Evolutionary conservation across 2,888 invertebrate species (phyloP).

Genomic region (Carterocephalus palaemon): DNA sequence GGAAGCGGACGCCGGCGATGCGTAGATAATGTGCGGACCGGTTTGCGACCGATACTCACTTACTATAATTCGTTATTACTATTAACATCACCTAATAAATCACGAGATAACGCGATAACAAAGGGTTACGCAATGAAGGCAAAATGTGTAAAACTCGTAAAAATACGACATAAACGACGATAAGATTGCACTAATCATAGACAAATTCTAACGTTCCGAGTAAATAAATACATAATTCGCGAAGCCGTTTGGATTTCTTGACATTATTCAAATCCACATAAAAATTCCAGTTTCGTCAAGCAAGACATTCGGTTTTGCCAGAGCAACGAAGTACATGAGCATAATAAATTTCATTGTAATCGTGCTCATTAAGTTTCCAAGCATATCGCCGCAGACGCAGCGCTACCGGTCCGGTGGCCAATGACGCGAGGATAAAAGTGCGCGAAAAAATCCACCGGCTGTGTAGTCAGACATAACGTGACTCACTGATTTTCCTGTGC

Average conservation of each 20-base stretch:
- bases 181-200: too few relatives aligned
- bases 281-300: conserved; percentile 26
- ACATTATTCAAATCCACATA: conserved; percentile 2
- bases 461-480: conserved; percentile 41
- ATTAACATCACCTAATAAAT: conserved; percentile 18
- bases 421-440: conserved; percentile 66
- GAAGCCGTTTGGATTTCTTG: too few relatives aligned
- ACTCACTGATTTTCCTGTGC: conserved; percentile 59
- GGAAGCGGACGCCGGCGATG: conserved; percentile 55
- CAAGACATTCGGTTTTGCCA: conserved; percentile 32
- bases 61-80: conserved; percentile 8
- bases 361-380: conserved; percentile 37
- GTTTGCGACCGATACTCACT: conserved; percentile 36
- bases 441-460: conserved; percentile 61
- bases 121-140: conserved; percentile 12
- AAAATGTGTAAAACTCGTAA: conserved; percentile 17
- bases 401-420: conserved; percentile 39
- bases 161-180: conserved; percentile 14
- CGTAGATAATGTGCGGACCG: conserved; percentile 63
- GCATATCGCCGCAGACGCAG: conserved; percentile 29
- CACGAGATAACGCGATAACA: conserved; percentile 21
- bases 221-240: too few relatives aligned
- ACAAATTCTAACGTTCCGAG: too few relatives aligned
- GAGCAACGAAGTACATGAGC: conserved; percentile 20
- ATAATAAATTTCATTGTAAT: conserved; percentile 34